phyloP scores from a whole-genome alignment of 2,113 vertebrate species.

The Indicator maculatus region DNA sequence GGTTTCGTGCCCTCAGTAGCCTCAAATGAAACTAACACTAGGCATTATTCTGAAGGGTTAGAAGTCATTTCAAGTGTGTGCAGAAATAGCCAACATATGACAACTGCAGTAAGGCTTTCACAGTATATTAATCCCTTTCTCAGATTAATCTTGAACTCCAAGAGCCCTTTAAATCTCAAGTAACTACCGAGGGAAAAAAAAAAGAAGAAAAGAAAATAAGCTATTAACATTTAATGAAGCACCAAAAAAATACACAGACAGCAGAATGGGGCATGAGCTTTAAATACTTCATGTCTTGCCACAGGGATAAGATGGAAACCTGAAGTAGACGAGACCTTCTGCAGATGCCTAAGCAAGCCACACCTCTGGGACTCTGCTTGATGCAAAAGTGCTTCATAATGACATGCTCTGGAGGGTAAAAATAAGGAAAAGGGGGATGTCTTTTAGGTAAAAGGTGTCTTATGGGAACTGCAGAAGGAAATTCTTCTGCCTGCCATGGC shows the following conservation, averaged over 20 bases:
- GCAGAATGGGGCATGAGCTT: not conserved
- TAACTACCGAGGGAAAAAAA: not conserved
- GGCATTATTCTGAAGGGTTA: not conserved
- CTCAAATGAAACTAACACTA: conserved; percentile 2
- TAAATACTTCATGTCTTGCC: not conserved
- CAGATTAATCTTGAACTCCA: not conserved
- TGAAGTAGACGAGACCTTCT: not conserved
- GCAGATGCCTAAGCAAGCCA: not conserved
- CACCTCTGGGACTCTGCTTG: not conserved
- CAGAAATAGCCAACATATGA: not conserved
- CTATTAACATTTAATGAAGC: not conserved
- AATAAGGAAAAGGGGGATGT: not conserved
- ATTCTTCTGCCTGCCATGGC: not conserved
- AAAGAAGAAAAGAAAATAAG: not conserved
- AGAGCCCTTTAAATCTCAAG: not conserved
- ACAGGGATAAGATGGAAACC: accelerated
- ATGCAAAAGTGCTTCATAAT: not conserved
- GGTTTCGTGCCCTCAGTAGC: not conserved
- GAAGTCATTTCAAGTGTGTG: not conserved
- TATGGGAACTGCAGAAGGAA: not conserved
- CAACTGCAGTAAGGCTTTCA: not conserved
- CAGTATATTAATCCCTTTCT: not conserved
- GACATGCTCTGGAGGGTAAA: not conserved
- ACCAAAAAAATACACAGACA: not conserved
- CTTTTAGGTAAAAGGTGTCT: not conserved